phyloP scores from a whole-genome alignment of 2,888 invertebrate species.

The Ectemnius lituratus region DNA sequence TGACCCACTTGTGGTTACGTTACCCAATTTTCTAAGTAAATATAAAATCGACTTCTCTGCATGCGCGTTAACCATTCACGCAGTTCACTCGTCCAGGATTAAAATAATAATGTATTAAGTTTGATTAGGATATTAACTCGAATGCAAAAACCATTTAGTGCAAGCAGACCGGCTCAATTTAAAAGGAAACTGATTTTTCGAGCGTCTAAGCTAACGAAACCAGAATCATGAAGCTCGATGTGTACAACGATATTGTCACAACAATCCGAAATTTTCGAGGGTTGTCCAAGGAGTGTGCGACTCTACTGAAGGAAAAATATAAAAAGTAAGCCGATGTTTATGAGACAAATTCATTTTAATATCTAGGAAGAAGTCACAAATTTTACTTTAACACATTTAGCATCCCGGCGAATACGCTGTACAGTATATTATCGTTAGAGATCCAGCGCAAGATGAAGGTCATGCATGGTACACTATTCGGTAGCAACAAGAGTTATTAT shows the following conservation, averaged over 20 bases:
- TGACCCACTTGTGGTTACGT: too few relatives aligned
- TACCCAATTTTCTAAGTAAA: too few relatives aligned
- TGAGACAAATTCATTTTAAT: conserved; percentile 1
- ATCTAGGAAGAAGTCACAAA: neutral
- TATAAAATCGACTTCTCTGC: too few relatives aligned
- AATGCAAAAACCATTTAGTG: too few relatives aligned
- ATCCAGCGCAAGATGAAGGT: conserved; percentile 83
- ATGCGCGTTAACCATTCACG: too few relatives aligned
- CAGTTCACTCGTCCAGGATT: too few relatives aligned
- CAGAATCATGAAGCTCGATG: conserved; percentile 67
- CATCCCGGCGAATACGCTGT: conserved; percentile 81
- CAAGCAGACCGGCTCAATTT: too few relatives aligned
- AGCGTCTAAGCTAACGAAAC: too few relatives aligned
- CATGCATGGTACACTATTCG: conserved; percentile 81
- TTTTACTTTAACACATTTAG: conserved; percentile 73
- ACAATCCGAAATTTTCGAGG: conserved; percentile 81
- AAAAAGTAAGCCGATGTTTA: conserved; percentile 78
- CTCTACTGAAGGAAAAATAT: conserved; percentile 81
- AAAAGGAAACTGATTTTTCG: too few relatives aligned
- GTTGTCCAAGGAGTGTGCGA: conserved; percentile 81
- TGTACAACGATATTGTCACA: conserved; percentile 80
- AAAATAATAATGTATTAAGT: too few relatives aligned
- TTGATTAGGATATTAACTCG: too few relatives aligned
- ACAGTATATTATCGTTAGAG: conserved; percentile 85
- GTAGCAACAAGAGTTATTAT: conserved; percentile 79